Evolutionary conservation across 1,140 invertebrate genomes (phyloP).

Genomic region (Drosophila gunungcola): DNA sequence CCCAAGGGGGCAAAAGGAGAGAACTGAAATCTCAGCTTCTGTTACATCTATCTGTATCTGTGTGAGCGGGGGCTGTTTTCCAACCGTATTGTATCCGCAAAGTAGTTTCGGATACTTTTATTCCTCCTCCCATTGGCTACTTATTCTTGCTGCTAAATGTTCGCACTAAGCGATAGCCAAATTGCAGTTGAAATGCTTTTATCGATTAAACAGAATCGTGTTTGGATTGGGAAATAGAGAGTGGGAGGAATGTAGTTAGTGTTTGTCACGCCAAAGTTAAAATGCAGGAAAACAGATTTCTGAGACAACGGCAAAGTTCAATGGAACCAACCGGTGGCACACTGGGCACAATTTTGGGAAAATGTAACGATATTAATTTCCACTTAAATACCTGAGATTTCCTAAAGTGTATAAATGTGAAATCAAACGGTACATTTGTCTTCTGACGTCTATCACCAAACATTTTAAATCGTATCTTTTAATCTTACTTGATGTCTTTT

Average conservation of each 20-base stretch:
- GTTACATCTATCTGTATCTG: background rate
- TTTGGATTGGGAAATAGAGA: slow-evolving; percentile 10
- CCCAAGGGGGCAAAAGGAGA: slow-evolving; percentile 44
- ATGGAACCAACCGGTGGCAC: slow-evolving; percentile 8
- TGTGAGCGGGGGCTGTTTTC: slow-evolving; percentile 26
- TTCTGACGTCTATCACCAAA: no score
- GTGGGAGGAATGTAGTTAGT: slow-evolving; percentile 6
- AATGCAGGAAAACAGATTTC: slow-evolving; percentile 51
- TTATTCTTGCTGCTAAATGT: slow-evolving; percentile 73
- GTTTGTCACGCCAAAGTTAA: slow-evolving; percentile 43
- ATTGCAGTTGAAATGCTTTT: slow-evolving; percentile 76
- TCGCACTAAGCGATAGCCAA: slow-evolving; percentile 64
- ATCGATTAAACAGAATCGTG: slow-evolving; percentile 72
- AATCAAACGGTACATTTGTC: no score
- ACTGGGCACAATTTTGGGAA: background rate
- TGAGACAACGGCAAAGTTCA: slow-evolving; percentile 39
- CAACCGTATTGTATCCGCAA: slow-evolving; percentile 41
- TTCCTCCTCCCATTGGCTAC: slow-evolving; percentile 13
- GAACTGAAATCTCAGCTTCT: slow-evolving; percentile 42
- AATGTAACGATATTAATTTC: no score
- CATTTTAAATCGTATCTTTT: no score
- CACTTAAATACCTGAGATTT: no score
- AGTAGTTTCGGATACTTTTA: slow-evolving; percentile 32
- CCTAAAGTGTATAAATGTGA: no score
- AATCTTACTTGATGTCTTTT: no score